These are phyloP conservation scores for Oreocharis arfaki DNA, from an alignment of 2,113 vertebrate genomes.

Conservation along the genomic window DNA sequence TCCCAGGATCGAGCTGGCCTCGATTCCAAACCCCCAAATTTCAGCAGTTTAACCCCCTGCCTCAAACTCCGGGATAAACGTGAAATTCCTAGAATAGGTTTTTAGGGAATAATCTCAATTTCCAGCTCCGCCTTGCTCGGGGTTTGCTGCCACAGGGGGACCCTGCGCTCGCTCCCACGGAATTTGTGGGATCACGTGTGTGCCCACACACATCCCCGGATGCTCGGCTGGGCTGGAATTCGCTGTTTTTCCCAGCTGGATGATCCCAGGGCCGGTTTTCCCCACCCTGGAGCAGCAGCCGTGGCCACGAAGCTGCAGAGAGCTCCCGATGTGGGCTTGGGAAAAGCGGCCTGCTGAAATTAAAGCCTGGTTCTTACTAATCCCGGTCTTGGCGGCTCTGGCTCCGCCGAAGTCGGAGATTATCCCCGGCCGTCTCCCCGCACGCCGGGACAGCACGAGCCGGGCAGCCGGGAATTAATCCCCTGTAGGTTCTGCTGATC, in stretches of 20 bases:
- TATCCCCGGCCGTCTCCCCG: neutral
- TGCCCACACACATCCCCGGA: fast-evolving
- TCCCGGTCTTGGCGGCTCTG: neutral
- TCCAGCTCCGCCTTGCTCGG: neutral
- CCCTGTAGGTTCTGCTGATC: neutral
- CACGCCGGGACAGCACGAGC: neutral
- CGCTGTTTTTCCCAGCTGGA: fast-evolving
- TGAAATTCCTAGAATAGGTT: neutral
- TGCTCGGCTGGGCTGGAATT: neutral
- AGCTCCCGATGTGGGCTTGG: neutral
- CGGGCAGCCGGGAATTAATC: neutral
- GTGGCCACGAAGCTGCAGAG: neutral
- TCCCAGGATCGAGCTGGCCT: fast-evolving
- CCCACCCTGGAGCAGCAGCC: neutral
- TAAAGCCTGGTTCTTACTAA: neutral
- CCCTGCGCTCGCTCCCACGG: fast-evolving
- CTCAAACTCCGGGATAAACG: fast-evolving
- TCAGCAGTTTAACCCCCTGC: no score
- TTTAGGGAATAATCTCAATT: neutral
- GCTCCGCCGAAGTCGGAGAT: neutral
- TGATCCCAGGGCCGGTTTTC: neutral
- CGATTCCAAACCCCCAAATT: neutral
- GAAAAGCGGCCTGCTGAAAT: neutral
- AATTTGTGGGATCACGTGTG: neutral
- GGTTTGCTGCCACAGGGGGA: neutral